Base-by-base conservation (phyloP, 2,797 vertebrate species). In the Oryzias dopingdopingensis region DNA sequence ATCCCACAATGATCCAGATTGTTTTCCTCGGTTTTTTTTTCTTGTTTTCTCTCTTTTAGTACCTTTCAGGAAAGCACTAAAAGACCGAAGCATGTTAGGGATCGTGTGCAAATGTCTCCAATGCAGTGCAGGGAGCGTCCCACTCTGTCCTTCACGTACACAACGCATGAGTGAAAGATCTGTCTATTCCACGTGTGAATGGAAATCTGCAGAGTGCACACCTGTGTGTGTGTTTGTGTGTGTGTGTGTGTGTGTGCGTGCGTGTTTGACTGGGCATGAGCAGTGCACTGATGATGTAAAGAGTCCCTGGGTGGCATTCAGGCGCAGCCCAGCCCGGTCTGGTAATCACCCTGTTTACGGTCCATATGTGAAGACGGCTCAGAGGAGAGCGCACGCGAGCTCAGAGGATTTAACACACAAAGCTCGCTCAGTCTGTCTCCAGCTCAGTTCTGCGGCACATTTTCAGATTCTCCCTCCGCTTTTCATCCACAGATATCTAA, bases 311-410 rank as follows among this genome's bases (percentile, higher is more conserved):
- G 89, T 90, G 88, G 86, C 85, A 81, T 91, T 92, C 90, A 91
- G 90, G 81, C 86, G 56, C 76, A 89, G 86, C 86, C 74, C 86
- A 84, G 89, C 87, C 86, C 78, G 80, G 84, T 89, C 88, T 88
- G 84, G 88, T 91, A 91, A 92, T 91, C 90, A 88, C 86, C 89
- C 86, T 91, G 90, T 91, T 90, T 92, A 90, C 86, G 84, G 87
- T 90, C 89, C 89, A 90, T 90, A 91, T 91, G 89, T 89, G 88
- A 90, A 84, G 85, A 85, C 80, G 69, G 80, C 86, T 89, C 90
- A 87, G 81, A 86, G 62, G 79, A 85, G 88, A 78, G 77, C 67
- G 44, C 64, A 59, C 72, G 22, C 68, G 37, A 62, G 82, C 82
- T 71, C 80, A 15, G 70, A 82, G 77, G 75, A 74, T 72, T 76